These are phyloP conservation scores for Maniola hyperantus DNA, from an alignment of 2,888 invertebrate species.

Conservation along the genomic window DNA sequence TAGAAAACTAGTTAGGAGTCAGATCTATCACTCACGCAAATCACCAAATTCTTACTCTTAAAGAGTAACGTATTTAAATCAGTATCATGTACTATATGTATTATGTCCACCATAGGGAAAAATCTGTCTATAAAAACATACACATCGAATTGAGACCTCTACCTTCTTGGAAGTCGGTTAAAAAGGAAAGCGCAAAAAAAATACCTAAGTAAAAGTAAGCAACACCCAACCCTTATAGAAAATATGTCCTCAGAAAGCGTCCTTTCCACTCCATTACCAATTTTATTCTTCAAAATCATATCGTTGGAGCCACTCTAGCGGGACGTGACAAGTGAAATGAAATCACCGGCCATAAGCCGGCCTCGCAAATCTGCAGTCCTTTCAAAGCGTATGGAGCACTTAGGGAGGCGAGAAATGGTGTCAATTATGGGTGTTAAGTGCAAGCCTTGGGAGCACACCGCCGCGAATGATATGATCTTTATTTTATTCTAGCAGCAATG, in stretches of 20 bases:
- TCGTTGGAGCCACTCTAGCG: slow-evolving; percentile 67
- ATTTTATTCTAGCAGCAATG: slow-evolving; percentile 38
- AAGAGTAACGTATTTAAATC: too few relatives aligned
- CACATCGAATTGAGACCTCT: too few relatives aligned
- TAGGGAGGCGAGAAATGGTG: slow-evolving; percentile 75
- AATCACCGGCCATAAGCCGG: slow-evolving; percentile 77
- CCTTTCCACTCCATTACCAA: slow-evolving; percentile 79
- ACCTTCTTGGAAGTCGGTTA: too few relatives aligned
- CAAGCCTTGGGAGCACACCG: slow-evolving; percentile 42
- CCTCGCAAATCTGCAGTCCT: slow-evolving; percentile 73
- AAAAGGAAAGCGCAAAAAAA: not conserved
- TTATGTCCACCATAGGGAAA: too few relatives aligned
- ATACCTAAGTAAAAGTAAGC: not conserved
- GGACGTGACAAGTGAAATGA: slow-evolving; percentile 78
- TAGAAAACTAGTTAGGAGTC: too few relatives aligned
- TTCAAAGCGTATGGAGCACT: slow-evolving; percentile 71
- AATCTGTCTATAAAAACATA: too few relatives aligned
- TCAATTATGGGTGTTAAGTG: slow-evolving; percentile 80
- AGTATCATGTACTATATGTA: too few relatives aligned
- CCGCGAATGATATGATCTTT: slow-evolving; percentile 37
- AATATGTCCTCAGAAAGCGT: slow-evolving; percentile 54
- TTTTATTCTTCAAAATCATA: slow-evolving; percentile 78
- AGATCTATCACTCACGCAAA: too few relatives aligned
- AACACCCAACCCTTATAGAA: slow-evolving; percentile 47
- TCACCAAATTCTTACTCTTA: too few relatives aligned